Evolutionary conservation across 2,888 invertebrate genomes (phyloP), one percentile per base, ranked within the genome.

Genomic region (Amorpha juglandis): DNA sequence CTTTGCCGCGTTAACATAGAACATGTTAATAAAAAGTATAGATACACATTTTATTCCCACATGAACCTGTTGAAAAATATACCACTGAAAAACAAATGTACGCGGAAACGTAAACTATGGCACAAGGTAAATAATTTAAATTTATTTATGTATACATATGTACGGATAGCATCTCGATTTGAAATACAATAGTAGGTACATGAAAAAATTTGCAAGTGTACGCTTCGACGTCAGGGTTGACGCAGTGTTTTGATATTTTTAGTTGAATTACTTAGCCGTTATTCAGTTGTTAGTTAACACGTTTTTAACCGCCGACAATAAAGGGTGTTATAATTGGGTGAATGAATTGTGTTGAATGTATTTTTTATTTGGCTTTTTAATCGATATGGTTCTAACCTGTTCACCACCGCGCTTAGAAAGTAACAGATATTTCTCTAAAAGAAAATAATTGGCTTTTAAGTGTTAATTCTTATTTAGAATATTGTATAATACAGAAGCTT

Each of bases 121-220:
- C 12, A 42, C n/a, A n/a, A 55, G 9, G 42, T 16, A 58, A 38
- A 6, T 4, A 6, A 58, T 58, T 58, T 42, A 12, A 42, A 58
- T 42, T 16, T 19, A 58, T 58, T 58, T 58, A 58, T 58, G 58
- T 58, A 19, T 19, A 42, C 12, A 58, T 58, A 42, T 58, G 42
- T 19, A 42, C 12, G 35, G 45, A 55, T 16, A 42, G 58, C 58
- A 58, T 42, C 19, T 58, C 19, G 16, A 58, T 12, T 58, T 58
- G 42, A 19, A 58, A 58, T 58, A 45, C 45, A 64, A 53, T 64
- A 45, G 64, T 53, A 64, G 47, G 12, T 42, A 53, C 53, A 52
- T 42, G 53, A 53, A 64, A 52, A 66, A 66, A 53, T 19, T 33
- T 63, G 33, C 63, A 63, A 52, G 47, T 53, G 33, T 47, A 27